phyloP scores from a whole-genome alignment of 2,888 invertebrate genomes.

The Thymelicus acteon region DNA sequence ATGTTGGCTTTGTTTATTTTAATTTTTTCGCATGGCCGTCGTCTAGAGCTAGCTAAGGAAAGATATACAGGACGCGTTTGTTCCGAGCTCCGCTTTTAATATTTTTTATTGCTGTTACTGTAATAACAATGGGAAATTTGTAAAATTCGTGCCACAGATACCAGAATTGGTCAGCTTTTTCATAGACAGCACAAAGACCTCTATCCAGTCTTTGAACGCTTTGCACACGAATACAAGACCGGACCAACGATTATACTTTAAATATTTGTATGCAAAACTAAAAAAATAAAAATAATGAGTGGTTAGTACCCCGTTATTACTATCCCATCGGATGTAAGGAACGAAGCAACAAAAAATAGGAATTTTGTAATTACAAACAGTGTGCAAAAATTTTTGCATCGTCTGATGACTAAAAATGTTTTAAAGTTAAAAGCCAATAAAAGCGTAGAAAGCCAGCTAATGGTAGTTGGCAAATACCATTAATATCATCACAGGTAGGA shows the following conservation, averaged over 20 bases:
- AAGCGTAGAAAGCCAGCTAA: too few relatives aligned
- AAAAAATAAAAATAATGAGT: conserved; percentile 28
- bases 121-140: conserved; percentile 36
- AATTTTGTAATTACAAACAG: too few relatives aligned
- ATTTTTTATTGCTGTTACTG: conserved; percentile 35
- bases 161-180: conserved; percentile 36
- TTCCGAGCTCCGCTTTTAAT: conserved; percentile 32
- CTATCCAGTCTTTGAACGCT: conserved; percentile 32
- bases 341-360: too few relatives aligned
- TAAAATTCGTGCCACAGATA: conserved; percentile 35
- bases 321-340: too few relatives aligned
- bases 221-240: conserved; percentile 17
- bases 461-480: too few relatives aligned
- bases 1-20: conserved; percentile 79
- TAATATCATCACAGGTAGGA: too few relatives aligned
- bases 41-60: conserved; percentile 60
- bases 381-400: too few relatives aligned
- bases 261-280: conserved; percentile 11
- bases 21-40: conserved; percentile 77
- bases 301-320: too few relatives aligned
- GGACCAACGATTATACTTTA: conserved; percentile 23
- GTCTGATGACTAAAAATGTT: too few relatives aligned
- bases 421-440: too few relatives aligned
- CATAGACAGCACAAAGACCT: conserved; percentile 34
- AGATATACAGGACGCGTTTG: conserved; percentile 54